Conservation (phyloP, 2,113 vertebrate species). For the Aleadryas rufinucha region DNA sequence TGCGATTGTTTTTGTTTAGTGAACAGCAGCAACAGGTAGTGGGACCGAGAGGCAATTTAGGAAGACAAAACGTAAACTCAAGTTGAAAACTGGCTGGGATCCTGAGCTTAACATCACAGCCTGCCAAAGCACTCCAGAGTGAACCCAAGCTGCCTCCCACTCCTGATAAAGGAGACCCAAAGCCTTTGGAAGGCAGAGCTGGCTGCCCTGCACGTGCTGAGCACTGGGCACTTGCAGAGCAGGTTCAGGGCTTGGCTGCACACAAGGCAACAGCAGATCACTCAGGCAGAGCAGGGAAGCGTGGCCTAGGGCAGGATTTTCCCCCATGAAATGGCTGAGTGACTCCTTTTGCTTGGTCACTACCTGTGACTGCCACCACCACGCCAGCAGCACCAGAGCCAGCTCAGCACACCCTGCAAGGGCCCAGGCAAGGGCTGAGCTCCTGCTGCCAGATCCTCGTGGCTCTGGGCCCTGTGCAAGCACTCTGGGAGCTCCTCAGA, state of each 20-base stretch:
- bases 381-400: background rate
- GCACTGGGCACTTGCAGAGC: background rate
- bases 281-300: background rate
- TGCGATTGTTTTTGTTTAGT: background rate
- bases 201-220: background rate
- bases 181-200: background rate
- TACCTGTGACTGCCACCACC: background rate
- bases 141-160: background rate
- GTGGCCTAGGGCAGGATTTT: background rate
- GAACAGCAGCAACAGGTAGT: constrained; percentile 26
- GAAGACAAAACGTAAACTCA: background rate
- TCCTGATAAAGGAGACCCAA: background rate
- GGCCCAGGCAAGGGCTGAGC: background rate
- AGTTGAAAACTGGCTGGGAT: background rate
- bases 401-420: background rate
- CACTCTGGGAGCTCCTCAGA: background rate
- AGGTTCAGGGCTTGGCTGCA: background rate
- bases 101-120: background rate
- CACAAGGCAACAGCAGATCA: background rate
- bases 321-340: background rate
- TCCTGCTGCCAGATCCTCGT: rapidly evolving
- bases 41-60: background rate
- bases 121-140: background rate
- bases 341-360: background rate
- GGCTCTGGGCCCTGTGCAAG: background rate